Evolutionary conservation across 2,797 vertebrate genomes (phyloP).

Genomic region (Cuniculus paca): DNA sequence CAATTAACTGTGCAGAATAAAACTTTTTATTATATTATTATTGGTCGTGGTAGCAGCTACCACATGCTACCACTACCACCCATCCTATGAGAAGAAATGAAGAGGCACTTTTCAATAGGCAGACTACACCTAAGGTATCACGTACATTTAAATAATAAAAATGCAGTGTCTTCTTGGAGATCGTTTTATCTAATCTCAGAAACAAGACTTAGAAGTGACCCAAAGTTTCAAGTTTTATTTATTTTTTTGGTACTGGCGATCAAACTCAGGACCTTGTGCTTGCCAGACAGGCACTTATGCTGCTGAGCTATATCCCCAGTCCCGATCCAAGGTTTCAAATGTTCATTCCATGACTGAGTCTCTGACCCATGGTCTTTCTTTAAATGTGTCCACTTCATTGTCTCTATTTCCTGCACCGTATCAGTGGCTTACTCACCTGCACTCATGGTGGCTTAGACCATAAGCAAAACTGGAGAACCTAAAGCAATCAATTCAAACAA

Average conservation of each 20-base stretch:
- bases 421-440: neutral
- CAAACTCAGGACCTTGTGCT: too few relatives aligned
- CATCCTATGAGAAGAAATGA: neutral
- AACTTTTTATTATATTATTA: neutral
- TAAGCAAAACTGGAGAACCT: constrained; percentile 23
- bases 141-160: neutral
- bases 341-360: neutral
- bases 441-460: neutral
- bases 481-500: constrained; percentile 12
- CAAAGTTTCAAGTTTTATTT: neutral
- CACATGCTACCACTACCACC: neutral
- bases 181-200: neutral
- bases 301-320: too few relatives aligned
- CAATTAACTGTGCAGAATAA: neutral
- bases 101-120: neutral
- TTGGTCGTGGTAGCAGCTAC: accelerated
- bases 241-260: too few relatives aligned
- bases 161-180: constrained; percentile 2
- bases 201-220: neutral
- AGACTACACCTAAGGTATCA: neutral
- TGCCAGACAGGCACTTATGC: too few relatives aligned
- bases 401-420: neutral
- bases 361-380: neutral
- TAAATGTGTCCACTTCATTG: neutral
- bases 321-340: neutral